Conservation (phyloP, 2,888 invertebrate genomes). For the Didymodactylos carnosus region DNA sequence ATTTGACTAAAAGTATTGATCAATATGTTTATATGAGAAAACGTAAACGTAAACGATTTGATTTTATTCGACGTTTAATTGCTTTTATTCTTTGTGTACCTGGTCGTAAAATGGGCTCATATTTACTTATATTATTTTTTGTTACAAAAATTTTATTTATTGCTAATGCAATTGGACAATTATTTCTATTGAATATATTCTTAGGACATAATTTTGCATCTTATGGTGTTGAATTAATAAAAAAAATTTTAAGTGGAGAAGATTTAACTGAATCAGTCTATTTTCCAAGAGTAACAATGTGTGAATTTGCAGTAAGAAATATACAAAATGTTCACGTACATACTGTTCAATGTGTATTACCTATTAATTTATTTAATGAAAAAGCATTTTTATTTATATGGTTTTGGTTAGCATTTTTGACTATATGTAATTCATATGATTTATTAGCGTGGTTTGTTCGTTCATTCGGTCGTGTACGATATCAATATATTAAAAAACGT, state of each 20-base stretch:
- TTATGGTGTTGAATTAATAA: constrained; percentile 14
- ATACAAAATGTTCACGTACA: constrained; percentile 12
- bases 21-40: constrained; percentile 12
- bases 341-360: constrained; percentile 13
- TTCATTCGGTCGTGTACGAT: constrained; percentile 13
- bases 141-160: constrained; percentile 11
- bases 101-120: constrained; percentile 8
- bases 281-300: constrained; percentile 14
- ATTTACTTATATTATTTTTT: constrained; percentile 10
- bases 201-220: constrained; percentile 14
- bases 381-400: constrained; percentile 14
- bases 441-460: constrained; percentile 13
- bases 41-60: constrained; percentile 6
- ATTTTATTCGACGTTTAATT: not conserved
- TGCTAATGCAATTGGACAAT: constrained; percentile 11
- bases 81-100: constrained; percentile 10
- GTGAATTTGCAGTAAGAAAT: constrained; percentile 12
- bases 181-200: constrained; percentile 11
- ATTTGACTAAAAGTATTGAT: constrained; percentile 11
- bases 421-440: constrained; percentile 12
- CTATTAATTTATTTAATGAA: constrained; percentile 14
- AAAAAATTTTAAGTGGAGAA: constrained; percentile 9
- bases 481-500: constrained; percentile 14
- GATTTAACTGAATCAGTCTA: constrained; percentile 14
- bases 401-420: constrained; percentile 15